phyloP scores from a whole-genome alignment of 2,113 vertebrate species.

The Lutjanus erythropterus region DNA sequence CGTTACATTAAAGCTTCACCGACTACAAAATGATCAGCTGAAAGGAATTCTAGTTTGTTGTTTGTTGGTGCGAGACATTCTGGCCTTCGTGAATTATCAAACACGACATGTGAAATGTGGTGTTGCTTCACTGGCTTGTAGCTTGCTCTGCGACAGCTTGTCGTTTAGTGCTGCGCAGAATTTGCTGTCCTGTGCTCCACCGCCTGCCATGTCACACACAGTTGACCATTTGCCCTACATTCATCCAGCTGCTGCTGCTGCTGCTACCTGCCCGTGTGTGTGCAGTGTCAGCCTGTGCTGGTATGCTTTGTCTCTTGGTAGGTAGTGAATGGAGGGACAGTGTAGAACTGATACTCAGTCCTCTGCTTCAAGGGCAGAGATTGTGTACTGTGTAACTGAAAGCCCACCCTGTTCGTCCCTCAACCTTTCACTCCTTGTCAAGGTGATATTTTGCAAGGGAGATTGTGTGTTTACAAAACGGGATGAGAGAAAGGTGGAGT shows the following conservation, averaged over 20 bases:
- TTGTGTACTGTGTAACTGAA: conserved; percentile 41
- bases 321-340: conserved; percentile 44
- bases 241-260: conserved; percentile 49
- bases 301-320: conserved; percentile 55
- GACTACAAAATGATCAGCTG: neutral
- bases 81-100: conserved; percentile 14
- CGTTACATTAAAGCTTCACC: neutral
- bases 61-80: neutral
- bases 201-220: conserved; percentile 66
- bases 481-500: neutral
- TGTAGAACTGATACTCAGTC: conserved; percentile 37
- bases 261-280: conserved; percentile 35
- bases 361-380: conserved; percentile 71
- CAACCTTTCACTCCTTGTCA: conserved; percentile 24
- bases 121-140: conserved; percentile 30
- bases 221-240: conserved; percentile 71
- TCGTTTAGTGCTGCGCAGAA: conserved; percentile 51
- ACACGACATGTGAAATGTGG: conserved; percentile 31
- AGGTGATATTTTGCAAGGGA: conserved; percentile 36
- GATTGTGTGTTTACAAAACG: conserved; percentile 41
- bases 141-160: conserved; percentile 53
- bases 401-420: conserved; percentile 29
- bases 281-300: conserved; percentile 33
- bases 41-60: neutral
- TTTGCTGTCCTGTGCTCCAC: conserved; percentile 56